Percentiles rank a stretch among this genome's conserved stretches.
phyloP scores from a whole-genome alignment of 1,140 invertebrate genomes.

The Drosophila virilis region DNA sequence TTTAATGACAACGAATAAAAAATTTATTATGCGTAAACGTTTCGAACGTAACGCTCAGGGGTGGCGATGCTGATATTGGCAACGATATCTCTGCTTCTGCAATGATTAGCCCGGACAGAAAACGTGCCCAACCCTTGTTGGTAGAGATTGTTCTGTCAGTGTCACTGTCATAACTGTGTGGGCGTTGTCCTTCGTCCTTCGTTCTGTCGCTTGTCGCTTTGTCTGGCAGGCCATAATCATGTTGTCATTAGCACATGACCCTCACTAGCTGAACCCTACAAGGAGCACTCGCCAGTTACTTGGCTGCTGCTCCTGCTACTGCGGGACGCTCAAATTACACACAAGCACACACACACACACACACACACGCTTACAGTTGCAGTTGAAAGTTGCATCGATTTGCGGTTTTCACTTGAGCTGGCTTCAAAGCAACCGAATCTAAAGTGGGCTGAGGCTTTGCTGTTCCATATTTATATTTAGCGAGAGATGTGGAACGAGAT shows the following conservation, averaged over 20 bases:
- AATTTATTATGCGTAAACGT: conserved; percentile 78
- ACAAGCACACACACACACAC: neutral
- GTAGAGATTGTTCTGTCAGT: conserved; percentile 50
- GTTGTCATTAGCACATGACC: conserved; percentile 71
- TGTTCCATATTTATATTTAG: no score
- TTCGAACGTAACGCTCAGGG: conserved; percentile 38
- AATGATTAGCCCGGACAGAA: conserved; percentile 52
- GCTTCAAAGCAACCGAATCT: conserved; percentile 16
- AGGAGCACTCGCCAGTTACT: conserved; percentile 8
- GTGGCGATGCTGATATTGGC: conserved; percentile 64
- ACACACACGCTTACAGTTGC: conserved; percentile 8
- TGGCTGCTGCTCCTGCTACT: conserved; percentile 17
- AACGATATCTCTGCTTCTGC: conserved; percentile 52
- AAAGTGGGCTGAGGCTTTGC: no score
- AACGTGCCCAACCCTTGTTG: conserved; percentile 34
- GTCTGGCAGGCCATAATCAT: conserved; percentile 69
- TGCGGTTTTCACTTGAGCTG: conserved; percentile 18
- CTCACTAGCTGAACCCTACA: conserved; percentile 39
- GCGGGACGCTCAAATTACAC: conserved; percentile 34
- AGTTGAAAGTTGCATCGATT: conserved; percentile 35
- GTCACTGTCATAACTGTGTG: conserved; percentile 77
- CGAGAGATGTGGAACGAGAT: no score
- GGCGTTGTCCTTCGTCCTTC: conserved; percentile 52
- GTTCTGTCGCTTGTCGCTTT: conserved; percentile 30
- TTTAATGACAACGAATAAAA: conserved; percentile 76